Conservation (phyloP, 2,113 vertebrate genomes). For the Pollachius pollachius region DNA sequence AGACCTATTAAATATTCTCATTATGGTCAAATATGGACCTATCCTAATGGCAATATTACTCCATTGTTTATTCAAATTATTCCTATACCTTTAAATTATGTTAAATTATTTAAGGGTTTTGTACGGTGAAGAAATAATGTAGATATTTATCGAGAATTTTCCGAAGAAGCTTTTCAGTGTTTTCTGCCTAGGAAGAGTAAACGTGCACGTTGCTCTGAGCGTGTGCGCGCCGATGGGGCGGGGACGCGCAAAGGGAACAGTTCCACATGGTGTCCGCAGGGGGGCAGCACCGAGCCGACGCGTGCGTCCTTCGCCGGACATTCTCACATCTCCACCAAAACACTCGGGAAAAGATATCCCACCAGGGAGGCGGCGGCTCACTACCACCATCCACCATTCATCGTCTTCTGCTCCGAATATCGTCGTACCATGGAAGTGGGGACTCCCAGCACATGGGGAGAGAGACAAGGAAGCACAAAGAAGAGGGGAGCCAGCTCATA, state of each 20-base stretch:
- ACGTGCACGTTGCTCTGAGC: not conserved
- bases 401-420: constrained; percentile 32
- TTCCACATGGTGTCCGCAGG: constrained; percentile 33
- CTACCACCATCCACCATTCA: constrained; percentile 38
- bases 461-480: constrained; percentile 67
- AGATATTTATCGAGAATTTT: too few species aligned
- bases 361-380: constrained; percentile 73
- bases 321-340: constrained; percentile 55
- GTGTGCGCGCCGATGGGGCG: constrained; percentile 1
- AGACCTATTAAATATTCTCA: too few species aligned
- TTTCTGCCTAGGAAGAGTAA: too few species aligned
- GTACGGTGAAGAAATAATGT: too few species aligned
- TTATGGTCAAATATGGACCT: too few species aligned
- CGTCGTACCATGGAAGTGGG: constrained; percentile 74
- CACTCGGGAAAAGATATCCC: constrained; percentile 75
- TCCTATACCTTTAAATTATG: too few species aligned
- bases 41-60: too few species aligned
- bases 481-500: constrained; percentile 51
- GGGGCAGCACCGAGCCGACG: constrained; percentile 62
- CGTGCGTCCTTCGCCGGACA: constrained; percentile 10
- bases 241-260: not conserved
- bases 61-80: too few species aligned
- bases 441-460: constrained; percentile 48
- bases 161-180: too few species aligned
- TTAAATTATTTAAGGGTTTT: too few species aligned